Evolutionary conservation across 2,797 vertebrate species (phyloP).

Genomic region (Xiphorhynchus erythropygius): DNA sequence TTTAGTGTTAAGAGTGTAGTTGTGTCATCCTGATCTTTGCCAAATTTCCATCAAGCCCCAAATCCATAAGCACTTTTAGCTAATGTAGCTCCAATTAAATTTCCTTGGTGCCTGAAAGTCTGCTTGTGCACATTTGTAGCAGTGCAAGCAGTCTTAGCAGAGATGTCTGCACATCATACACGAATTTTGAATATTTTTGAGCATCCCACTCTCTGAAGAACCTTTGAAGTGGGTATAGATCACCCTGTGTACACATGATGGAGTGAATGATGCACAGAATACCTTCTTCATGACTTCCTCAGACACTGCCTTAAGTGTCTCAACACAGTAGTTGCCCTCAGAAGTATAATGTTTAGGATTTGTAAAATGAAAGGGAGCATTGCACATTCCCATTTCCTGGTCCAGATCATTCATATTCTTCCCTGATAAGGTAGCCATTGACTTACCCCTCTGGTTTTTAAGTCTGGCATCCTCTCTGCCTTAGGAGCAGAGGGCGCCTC

Average conservation of each 20-base stretch:
- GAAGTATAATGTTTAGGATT: neutral
- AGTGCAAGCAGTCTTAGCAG: neutral
- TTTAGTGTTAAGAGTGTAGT: neutral
- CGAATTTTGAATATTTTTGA: neutral
- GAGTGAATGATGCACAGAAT: neutral
- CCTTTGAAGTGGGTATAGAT: neutral
- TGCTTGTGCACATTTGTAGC: neutral
- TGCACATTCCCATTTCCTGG: neutral
- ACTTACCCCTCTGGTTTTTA: neutral
- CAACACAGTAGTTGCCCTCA: neutral
- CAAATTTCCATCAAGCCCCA: neutral
- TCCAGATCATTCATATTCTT: neutral
- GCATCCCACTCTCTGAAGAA: neutral
- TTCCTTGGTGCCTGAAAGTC: neutral
- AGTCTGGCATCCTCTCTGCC: neutral
- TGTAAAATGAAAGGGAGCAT: rapidly evolving
- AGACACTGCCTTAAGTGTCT: neutral
- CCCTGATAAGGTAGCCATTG: too few relatives aligned
- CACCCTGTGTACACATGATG: neutral
- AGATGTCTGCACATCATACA: neutral
- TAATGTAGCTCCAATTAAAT: neutral
- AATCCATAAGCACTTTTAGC: neutral
- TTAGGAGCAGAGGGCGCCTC: neutral
- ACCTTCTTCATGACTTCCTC: neutral
- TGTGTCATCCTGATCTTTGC: neutral